A percentile compares a stretch with the other conserved stretches of the same genome.
Conservation (phyloP, 2,113 vertebrate genomes). For the Phrynocephalus versicolor region DNA sequence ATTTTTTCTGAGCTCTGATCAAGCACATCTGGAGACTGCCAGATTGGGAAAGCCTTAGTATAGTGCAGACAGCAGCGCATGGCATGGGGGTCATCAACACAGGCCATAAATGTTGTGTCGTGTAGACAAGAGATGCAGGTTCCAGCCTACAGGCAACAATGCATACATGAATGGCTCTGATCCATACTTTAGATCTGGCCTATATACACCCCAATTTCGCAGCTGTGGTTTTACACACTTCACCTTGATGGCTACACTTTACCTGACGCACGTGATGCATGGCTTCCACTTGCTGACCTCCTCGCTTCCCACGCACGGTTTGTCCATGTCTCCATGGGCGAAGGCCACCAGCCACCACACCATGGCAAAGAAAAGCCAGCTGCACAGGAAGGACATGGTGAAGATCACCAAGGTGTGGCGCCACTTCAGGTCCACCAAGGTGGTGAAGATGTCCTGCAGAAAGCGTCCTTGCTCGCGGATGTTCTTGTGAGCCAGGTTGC, state of each 20-base stretch:
- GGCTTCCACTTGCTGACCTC: conserved; percentile 71
- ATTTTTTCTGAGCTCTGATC: no score
- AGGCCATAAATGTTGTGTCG: neutral
- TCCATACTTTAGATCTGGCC: neutral
- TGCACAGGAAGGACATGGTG: conserved; percentile 97
- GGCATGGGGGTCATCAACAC: neutral
- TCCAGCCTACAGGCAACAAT: neutral
- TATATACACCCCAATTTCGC: neutral
- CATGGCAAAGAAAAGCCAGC: conserved; percentile 98
- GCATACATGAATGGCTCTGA: neutral
- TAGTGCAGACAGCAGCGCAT: neutral
- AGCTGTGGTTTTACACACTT: neutral
- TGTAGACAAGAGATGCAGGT: neutral
- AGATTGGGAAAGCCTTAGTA: neutral
- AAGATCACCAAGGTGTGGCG: conserved; percentile 98
- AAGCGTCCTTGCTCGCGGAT: conserved; percentile 97
- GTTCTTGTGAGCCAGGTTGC: conserved; percentile 98
- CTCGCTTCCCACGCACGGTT: conserved; percentile 62
- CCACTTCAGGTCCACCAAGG: conserved; percentile 97
- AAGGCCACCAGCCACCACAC: conserved; percentile 98
- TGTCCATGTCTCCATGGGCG: conserved; percentile 90
- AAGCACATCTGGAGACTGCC: neutral
- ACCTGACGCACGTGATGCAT: conserved; percentile 93
- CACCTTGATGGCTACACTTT: conserved; percentile 33
- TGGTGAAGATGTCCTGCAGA: conserved; percentile 98